phyloP scores from a whole-genome alignment of 2,113 vertebrate species.

The Coptodon rendalli region DNA sequence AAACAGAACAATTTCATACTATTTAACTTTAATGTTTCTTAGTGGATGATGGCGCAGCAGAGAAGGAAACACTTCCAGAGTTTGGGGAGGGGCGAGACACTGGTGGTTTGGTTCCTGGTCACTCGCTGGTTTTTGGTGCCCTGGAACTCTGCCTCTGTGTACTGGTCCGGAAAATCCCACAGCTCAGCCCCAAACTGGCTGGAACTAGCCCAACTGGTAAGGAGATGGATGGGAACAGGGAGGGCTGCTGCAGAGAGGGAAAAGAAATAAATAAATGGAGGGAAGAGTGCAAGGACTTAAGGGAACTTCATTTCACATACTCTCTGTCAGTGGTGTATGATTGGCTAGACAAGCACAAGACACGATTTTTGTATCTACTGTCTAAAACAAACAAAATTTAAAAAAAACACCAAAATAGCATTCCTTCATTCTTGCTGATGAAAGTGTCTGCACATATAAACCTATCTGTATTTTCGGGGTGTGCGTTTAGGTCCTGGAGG shows the following conservation, averaged over 20 bases:
- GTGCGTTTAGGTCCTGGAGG: constrained; percentile 52
- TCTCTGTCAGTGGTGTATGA: background rate
- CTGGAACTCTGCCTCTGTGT: constrained; percentile 88
- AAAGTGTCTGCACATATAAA: background rate
- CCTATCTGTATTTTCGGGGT: background rate
- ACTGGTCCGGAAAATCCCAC: constrained; percentile 87
- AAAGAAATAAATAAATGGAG: background rate
- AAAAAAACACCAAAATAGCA: background rate
- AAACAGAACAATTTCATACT: background rate
- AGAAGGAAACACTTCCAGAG: constrained; percentile 93
- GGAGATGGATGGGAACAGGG: background rate
- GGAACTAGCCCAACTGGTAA: constrained; percentile 59
- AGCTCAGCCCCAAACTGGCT: constrained; percentile 85
- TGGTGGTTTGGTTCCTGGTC: constrained; percentile 87
- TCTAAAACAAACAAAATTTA: background rate
- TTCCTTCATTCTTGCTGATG: background rate
- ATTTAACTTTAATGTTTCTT: background rate
- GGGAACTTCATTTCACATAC: background rate
- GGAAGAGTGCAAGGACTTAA: background rate
- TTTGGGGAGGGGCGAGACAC: constrained; percentile 94
- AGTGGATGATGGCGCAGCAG: constrained; percentile 95
- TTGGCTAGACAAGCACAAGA: background rate
- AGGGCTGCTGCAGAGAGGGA: background rate
- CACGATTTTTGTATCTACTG: background rate
- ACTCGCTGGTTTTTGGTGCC: constrained; percentile 87